These are phyloP conservation scores for Mimachlamys varia DNA, from an alignment of 2,888 invertebrate genomes.

Conservation along the genomic window DNA sequence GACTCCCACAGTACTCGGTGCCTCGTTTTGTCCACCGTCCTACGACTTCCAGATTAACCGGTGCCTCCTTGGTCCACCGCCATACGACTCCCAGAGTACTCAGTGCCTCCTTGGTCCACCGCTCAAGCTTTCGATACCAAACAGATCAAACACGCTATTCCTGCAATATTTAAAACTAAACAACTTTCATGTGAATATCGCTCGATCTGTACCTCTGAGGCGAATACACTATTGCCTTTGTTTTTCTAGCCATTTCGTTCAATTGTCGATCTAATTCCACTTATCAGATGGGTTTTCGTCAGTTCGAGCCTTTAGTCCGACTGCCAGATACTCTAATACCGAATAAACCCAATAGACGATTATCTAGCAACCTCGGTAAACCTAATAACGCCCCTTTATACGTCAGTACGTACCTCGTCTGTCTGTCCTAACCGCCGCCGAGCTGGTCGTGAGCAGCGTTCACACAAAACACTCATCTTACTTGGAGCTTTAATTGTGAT, in stretches of 20 bases:
- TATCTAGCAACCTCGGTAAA: not conserved
- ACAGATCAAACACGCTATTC: not conserved
- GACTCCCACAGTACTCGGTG: too few species aligned
- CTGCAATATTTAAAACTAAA: not conserved
- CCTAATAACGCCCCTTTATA: not conserved
- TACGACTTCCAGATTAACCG: not conserved
- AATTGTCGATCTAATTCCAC: constrained; percentile 4
- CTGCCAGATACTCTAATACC: not conserved
- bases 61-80: not conserved
- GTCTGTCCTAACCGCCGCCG: not conserved
- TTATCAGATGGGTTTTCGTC: constrained; percentile 13
- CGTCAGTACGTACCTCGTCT: not conserved
- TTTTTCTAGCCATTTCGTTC: constrained; percentile 1
- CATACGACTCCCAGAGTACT: not conserved
- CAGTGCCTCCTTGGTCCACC: not conserved
- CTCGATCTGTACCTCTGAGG: not conserved
- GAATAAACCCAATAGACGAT: not conserved
- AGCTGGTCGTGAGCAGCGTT: not conserved
- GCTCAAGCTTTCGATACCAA: not conserved
- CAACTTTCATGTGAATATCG: constrained; percentile 26
- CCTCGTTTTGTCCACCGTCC: too few species aligned
- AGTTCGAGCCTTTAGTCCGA: not conserved
- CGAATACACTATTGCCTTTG: not conserved
- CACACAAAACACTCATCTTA: too few species aligned
- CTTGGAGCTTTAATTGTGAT: not conserved